These are phyloP conservation scores for Drosophila lowei DNA, from an alignment of 1,140 invertebrate genomes.

Conservation along the genomic window DNA sequence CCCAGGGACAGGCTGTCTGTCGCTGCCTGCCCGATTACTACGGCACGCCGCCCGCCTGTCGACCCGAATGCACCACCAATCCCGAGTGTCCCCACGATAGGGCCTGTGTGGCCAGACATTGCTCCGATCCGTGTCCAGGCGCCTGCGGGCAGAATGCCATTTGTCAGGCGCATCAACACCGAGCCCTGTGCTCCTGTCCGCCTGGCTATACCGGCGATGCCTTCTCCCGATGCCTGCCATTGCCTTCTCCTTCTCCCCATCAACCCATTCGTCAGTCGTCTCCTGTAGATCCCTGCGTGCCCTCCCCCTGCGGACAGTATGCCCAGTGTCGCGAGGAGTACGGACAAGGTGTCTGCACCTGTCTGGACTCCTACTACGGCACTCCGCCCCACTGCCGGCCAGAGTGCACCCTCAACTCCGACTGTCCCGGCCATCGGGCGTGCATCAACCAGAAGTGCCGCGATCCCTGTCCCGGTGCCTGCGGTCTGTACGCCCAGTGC, in stretches of 20 bases:
- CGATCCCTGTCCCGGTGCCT: constrained; percentile 91
- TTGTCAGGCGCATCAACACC: constrained; percentile 91
- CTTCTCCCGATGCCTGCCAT: constrained; percentile 87
- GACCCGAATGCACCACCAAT: constrained; percentile 94
- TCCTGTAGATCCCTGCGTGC: constrained; percentile 88
- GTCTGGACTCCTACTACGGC: constrained; percentile 88
- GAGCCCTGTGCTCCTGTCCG: constrained; percentile 90
- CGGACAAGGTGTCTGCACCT: constrained; percentile 87
- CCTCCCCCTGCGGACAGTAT: constrained; percentile 90
- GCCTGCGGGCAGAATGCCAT: constrained; percentile 93
- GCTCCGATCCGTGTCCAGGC: constrained; percentile 90
- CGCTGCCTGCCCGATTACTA: constrained; percentile 88
- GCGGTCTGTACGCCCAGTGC: constrained; percentile 90
- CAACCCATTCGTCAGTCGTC: constrained; percentile 80
- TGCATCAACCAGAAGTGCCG: constrained; percentile 92
- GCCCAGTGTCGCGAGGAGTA: constrained; percentile 83
- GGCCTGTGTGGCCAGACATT: constrained; percentile 91
- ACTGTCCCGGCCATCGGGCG: constrained; percentile 88
- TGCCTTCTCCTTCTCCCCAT: constrained; percentile 64
- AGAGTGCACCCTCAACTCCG: constrained; percentile 88
- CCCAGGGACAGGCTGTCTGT: constrained; percentile 86
- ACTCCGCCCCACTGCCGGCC: constrained; percentile 89
- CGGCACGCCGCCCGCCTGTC: constrained; percentile 89
- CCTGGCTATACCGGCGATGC: constrained; percentile 90
- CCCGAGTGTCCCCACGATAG: constrained; percentile 91